Evolutionary conservation across 2,113 vertebrate genomes (phyloP).

Genomic region (Entosphenus tridentatus): DNA sequence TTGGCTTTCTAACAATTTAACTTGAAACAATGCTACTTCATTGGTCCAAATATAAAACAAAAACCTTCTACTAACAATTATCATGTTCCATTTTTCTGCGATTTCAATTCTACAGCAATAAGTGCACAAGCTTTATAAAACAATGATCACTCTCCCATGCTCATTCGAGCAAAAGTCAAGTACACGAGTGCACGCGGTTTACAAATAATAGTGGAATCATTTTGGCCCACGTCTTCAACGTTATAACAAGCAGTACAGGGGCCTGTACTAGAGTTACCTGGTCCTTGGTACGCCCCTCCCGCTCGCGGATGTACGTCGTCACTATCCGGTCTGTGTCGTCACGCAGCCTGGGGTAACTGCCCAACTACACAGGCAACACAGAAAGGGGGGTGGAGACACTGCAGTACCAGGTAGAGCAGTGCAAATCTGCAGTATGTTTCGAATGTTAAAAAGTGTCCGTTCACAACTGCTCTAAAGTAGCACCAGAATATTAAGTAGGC

Average conservation of each 20-base stretch:
- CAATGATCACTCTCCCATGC: too few relatives aligned
- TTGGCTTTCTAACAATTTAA: not conserved
- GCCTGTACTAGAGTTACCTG: slow-evolving; percentile 29
- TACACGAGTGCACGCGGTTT: too few relatives aligned
- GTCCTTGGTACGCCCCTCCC: slow-evolving; percentile 57
- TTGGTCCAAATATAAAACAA: too few relatives aligned
- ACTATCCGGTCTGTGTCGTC: slow-evolving; percentile 65
- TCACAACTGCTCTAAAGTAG: too few relatives aligned
- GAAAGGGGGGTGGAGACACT: not conserved
- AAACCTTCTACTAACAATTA: too few relatives aligned
- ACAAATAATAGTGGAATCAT: not conserved
- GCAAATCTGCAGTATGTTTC: too few relatives aligned
- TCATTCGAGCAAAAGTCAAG: too few relatives aligned
- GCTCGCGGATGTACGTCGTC: slow-evolving; percentile 46
- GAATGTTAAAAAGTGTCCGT: too few relatives aligned
- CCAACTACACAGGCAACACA: slow-evolving; percentile 29
- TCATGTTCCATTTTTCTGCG: too few relatives aligned
- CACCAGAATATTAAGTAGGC: too few relatives aligned
- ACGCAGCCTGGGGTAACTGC: slow-evolving; percentile 47
- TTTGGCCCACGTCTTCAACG: not conserved
- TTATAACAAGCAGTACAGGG: not conserved
- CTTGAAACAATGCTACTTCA: not conserved
- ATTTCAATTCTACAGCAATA: too few relatives aligned
- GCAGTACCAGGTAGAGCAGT: not conserved
- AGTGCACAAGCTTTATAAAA: too few relatives aligned